phyloP scores from a whole-genome alignment of 1,140 invertebrate genomes.

The Zophobas atratus region DNA sequence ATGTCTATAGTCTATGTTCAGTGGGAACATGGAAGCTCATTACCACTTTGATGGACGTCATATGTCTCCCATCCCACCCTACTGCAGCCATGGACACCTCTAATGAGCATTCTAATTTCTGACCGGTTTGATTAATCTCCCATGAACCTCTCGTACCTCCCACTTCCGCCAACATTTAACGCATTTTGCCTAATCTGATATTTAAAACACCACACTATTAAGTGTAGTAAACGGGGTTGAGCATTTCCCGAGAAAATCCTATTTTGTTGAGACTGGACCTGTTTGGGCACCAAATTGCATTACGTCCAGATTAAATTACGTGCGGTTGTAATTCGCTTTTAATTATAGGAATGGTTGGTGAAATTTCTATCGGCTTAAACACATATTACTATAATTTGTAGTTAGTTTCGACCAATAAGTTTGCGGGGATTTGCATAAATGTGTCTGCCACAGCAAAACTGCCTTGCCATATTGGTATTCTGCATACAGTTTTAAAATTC shows the following conservation, averaged over 20 bases:
- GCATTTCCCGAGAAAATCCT: background rate
- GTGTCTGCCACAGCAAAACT: conserved; percentile 5
- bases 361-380: conserved; percentile 33
- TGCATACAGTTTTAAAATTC: too few relatives aligned
- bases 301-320: conserved; percentile 36
- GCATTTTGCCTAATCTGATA: conserved; percentile 10
- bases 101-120: conserved; percentile 50
- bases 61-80: conserved; percentile 33
- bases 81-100: conserved; percentile 26
- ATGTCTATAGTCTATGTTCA: conserved; percentile 10
- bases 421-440: conserved; percentile 21
- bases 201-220: conserved; percentile 21
- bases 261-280: conserved; percentile 11
- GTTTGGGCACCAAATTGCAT: conserved; percentile 15
- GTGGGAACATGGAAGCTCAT: conserved; percentile 46
- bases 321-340: conserved; percentile 37
- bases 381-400: conserved; percentile 12
- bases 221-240: conserved; percentile 18
- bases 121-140: conserved; percentile 52
- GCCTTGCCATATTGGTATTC: background rate
- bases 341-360: conserved; percentile 27
- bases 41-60: conserved; percentile 46
- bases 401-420: conserved; percentile 31
- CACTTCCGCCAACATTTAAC: conserved; percentile 33
- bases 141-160: conserved; percentile 41